Base-by-base conservation (phyloP, 2,888 invertebrate species). In the Cataglyphis rosenhaueri region DNA sequence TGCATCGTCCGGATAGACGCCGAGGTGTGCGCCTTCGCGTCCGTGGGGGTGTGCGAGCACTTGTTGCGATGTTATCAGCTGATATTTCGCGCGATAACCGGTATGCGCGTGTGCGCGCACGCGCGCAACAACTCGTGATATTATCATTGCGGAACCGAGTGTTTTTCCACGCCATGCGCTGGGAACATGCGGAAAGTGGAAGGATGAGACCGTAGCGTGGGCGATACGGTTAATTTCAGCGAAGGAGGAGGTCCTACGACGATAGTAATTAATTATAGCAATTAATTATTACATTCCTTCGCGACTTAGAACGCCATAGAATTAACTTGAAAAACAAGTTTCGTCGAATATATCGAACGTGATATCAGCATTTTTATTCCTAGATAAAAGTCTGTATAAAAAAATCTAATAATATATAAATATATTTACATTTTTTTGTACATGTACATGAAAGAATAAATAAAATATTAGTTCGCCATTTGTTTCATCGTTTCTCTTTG, bases 1-100 rank as follows among this genome's bases (percentile, higher is more conserved):
- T 76, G 82, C 38, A 44, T 25, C 74, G 65, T 68, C 61, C 48
- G 35, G 48, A 68, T 32, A 41, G 48, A 55, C 32, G 89, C 75
- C 75, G 84, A 89, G 84, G 86, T 90, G 87, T 87, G 81, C 81
- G 81, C 70, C 71, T 71, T 71, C 68, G 25, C 71, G 81, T 64
- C 64, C 73, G 59, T 41, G 88, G 88, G 89, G 89, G 86, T 90
- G 88, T 87, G 85, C 59, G 86, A 87, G 87, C 87, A 84, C 86
- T 87, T 86, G 87, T 86, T 82, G 52, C 85, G 91, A 91, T 91
- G 85, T 84, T 88, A 91, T 91, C 91, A 41, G 70, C 73, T 88
- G 91, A 91, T 91, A 90, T 89, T 87, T 78, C 85, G 87, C 83
- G 82, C 86, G 90, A 91, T 91, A 88, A 81, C 64, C 82, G 57